Evolutionary conservation across 2,797 vertebrate species (phyloP).

Genomic region (Rhynchotus rufescens): DNA sequence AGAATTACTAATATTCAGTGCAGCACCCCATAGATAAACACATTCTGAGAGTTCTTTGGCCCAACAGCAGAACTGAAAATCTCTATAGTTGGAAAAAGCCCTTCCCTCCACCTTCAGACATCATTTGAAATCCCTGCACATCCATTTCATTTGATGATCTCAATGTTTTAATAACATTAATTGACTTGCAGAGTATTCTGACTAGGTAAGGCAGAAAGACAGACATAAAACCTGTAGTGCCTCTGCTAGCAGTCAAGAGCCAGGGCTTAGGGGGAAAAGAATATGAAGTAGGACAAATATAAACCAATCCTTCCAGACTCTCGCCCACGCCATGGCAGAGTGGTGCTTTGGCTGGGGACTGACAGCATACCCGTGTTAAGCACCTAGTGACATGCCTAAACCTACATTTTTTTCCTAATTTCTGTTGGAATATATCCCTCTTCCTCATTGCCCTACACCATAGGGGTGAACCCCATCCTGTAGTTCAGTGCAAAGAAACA

Average conservation of each 20-base stretch:
- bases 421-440: neutral
- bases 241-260: neutral
- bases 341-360: neutral
- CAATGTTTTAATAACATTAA: constrained; percentile 29
- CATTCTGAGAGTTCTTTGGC: neutral
- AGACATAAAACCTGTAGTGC: constrained; percentile 53
- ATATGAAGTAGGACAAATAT: neutral
- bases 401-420: neutral
- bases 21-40: constrained; percentile 35
- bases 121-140: constrained; percentile 53
- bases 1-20: neutral
- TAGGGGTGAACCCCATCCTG: neutral
- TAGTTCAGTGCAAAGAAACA: neutral
- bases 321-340: neutral
- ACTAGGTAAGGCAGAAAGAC: constrained; percentile 38
- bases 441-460: neutral
- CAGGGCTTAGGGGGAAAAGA: constrained; percentile 42
- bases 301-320: neutral
- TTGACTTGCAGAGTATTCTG: constrained; percentile 34
- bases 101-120: constrained; percentile 45
- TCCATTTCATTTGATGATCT: constrained; percentile 62
- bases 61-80: constrained; percentile 14
- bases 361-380: neutral
- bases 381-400: neutral
- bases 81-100: constrained; percentile 25